A percentile compares a stretch with the other conserved stretches of the same genome.
Evolutionary conservation across 2,797 vertebrate genomes (phyloP).

Genomic region (Tokudaia tokunoshimensis): DNA sequence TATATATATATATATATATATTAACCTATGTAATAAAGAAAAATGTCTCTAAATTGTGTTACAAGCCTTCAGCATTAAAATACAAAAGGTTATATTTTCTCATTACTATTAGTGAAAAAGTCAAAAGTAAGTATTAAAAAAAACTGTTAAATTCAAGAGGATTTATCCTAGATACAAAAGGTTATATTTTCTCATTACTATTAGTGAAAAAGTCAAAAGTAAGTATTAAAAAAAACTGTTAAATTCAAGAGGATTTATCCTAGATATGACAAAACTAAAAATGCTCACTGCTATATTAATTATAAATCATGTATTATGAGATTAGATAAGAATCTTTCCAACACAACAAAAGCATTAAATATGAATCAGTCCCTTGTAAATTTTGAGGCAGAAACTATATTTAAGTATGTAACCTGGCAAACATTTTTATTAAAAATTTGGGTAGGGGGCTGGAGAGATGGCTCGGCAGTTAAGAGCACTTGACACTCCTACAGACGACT

Average conservation of each 20-base stretch:
- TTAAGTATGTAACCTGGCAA: background rate
- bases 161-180: background rate
- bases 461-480: too few relatives aligned
- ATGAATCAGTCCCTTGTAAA: background rate
- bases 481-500: background rate
- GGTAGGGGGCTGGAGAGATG: too few relatives aligned
- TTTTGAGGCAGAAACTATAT: background rate
- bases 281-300: background rate
- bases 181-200: background rate
- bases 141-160: background rate
- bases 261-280: background rate
- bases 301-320: background rate
- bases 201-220: background rate
- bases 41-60: background rate
- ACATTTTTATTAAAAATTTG: background rate
- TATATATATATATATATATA: background rate
- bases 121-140: constrained; percentile 22
- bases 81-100: background rate
- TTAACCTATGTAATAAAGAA: background rate
- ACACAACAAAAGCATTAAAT: background rate
- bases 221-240: background rate
- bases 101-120: background rate
- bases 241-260: background rate
- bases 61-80: background rate
- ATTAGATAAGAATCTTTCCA: background rate